Evolutionary conservation across 64 coral and sea anemone genomes (phyloP).

Genomic region (Pachyseris speciosa): DNA sequence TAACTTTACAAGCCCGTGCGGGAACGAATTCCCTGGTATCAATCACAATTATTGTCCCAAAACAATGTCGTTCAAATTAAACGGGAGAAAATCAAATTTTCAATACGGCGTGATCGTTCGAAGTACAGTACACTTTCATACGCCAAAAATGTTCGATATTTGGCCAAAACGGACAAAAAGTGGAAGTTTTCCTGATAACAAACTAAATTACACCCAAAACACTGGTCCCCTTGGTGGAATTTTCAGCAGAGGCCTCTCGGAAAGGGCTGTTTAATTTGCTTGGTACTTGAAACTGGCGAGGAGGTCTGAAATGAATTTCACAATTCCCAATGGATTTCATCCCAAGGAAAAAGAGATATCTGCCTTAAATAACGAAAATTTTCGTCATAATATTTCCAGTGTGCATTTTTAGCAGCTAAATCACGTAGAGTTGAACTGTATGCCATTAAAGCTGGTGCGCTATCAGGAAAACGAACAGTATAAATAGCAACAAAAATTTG

Average conservation of each 20-base stretch:
- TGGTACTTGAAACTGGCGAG: background rate
- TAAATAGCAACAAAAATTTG: background rate
- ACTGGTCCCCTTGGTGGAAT: too few species aligned
- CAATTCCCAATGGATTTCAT: slow-evolving; percentile 4
- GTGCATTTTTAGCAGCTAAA: background rate
- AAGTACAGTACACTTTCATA: too few species aligned
- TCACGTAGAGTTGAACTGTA: background rate
- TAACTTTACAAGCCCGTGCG: too few species aligned
- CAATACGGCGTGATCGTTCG: too few species aligned
- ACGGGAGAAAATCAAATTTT: too few species aligned
- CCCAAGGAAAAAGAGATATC: background rate
- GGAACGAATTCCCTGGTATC: too few species aligned
- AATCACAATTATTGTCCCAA: too few species aligned
- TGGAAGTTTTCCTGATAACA: too few species aligned
- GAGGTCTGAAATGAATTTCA: too few species aligned
- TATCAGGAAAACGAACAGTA: background rate
- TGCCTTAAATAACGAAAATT: background rate
- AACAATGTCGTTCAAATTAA: too few species aligned
- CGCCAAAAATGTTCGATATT: too few species aligned
- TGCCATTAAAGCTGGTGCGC: background rate
- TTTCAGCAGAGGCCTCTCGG: background rate
- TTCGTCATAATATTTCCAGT: background rate
- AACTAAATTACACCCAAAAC: background rate
- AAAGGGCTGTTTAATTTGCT: background rate
- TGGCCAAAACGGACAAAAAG: too few species aligned